Percentiles rank a stretch among this genome's conserved stretches.
These are phyloP conservation scores for Anas platyrhynchos DNA, from an alignment of 2,113 vertebrate genomes.

Conservation along the genomic window DNA sequence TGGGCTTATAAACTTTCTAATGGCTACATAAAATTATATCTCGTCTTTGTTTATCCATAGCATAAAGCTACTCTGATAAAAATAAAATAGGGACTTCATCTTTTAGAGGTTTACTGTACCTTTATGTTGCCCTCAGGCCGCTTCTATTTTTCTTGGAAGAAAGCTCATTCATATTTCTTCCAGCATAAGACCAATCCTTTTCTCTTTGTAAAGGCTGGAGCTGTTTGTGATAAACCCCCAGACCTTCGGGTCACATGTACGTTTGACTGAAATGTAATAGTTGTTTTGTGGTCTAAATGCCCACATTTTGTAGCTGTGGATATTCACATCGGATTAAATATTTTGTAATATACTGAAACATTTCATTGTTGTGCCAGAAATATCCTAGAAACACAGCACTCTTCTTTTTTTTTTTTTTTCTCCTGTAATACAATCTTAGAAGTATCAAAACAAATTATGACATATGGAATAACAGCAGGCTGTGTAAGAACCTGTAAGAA, in stretches of 20 bases:
- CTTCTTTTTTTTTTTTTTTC: not conserved
- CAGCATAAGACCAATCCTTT: not conserved
- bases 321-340: not conserved
- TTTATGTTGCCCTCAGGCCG: slow-evolving; percentile 14
- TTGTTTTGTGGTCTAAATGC: not conserved
- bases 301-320: not conserved
- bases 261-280: slow-evolving; percentile 1
- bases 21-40: slow-evolving; percentile 31
- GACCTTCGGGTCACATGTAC: not conserved
- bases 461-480: slow-evolving; percentile 16
- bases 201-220: not conserved
- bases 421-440: not conserved
- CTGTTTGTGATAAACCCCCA: slow-evolving; percentile 7
- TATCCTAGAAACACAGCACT: not conserved
- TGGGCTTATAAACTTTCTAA: slow-evolving; percentile 13
- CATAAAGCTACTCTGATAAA: slow-evolving; percentile 25
- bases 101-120: slow-evolving; percentile 14
- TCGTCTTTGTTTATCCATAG: slow-evolving; percentile 37
- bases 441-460: slow-evolving; percentile 3
- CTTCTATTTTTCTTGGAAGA: not conserved
- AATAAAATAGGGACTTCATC: slow-evolving; percentile 26
- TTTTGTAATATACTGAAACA: not conserved
- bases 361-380: not conserved
- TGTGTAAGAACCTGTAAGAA: not conserved
- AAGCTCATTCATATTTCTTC: slow-evolving; percentile 28